Percentiles rank a stretch among this genome's conserved stretches.
phyloP scores from a whole-genome alignment of 2,888 invertebrate genomes.

The Trachelus iudaicus region DNA sequence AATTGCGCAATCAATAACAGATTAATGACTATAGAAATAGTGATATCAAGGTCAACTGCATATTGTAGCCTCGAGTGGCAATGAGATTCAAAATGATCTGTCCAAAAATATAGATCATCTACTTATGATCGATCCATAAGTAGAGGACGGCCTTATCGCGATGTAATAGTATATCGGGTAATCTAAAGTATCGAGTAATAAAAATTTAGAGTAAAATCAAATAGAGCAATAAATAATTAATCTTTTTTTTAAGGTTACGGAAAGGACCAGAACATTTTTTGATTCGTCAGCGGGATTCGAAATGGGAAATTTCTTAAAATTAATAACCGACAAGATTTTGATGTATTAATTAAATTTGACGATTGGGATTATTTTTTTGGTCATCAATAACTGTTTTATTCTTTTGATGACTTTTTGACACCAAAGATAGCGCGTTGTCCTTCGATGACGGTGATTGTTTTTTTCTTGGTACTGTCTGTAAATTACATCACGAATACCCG shows the following conservation, averaged over 20 bases:
- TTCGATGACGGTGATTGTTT: not conserved
- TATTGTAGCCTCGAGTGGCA: not conserved
- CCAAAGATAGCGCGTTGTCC: not conserved
- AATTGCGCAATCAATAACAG: not conserved
- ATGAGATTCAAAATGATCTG: not conserved
- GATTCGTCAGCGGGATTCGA: not conserved
- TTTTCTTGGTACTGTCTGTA: not conserved
- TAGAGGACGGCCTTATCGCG: too few relatives aligned
- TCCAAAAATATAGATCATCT: not conserved
- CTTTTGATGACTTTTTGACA: not conserved
- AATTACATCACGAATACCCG: not conserved
- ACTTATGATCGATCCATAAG: not conserved
- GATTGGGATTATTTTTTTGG: not conserved
- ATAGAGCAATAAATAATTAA: not conserved
- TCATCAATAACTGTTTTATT: not conserved
- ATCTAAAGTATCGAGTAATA: not conserved
- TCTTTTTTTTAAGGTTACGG: not conserved
- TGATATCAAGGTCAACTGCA: not conserved
- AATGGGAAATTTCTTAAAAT: not conserved
- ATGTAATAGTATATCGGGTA: not conserved
- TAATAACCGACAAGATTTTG: not conserved
- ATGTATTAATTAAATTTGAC: not conserved
- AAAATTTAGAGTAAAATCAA: not conserved
- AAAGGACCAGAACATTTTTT: not conserved
- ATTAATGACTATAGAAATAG: not conserved